Evolutionary conservation across 2,888 invertebrate species (phyloP).

Genomic region (Ophraella communa): DNA sequence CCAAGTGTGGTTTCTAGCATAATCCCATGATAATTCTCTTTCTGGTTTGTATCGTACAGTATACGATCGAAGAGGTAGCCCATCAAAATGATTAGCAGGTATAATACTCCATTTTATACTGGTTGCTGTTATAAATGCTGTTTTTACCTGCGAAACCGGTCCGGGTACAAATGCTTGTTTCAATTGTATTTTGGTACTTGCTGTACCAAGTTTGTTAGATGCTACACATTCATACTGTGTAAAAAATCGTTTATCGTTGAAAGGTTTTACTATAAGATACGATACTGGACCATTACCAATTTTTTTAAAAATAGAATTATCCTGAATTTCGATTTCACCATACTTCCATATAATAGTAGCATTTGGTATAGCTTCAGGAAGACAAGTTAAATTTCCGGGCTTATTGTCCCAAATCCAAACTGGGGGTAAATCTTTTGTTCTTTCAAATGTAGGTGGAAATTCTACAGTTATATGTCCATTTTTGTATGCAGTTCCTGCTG

Average conservation of each 20-base stretch:
- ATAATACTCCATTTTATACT: slow-evolving; percentile 81
- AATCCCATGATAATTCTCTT: slow-evolving; percentile 71
- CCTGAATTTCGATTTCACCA: slow-evolving; percentile 50
- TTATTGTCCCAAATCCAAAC: slow-evolving; percentile 84
- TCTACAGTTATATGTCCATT: slow-evolving; percentile 86
- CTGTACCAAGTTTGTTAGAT: slow-evolving; percentile 80
- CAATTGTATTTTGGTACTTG: slow-evolving; percentile 56
- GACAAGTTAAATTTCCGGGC: slow-evolving; percentile 84
- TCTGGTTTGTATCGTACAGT: slow-evolving; percentile 79
- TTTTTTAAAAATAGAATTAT: slow-evolving; percentile 43
- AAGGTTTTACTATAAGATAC: slow-evolving; percentile 72
- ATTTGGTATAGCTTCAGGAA: slow-evolving; percentile 87
- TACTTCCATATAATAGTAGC: slow-evolving; percentile 88
- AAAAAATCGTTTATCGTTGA: slow-evolving; percentile 69
- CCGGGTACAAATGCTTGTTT: slow-evolving; percentile 64
- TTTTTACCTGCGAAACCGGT: slow-evolving; percentile 69
- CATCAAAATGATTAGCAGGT: slow-evolving; percentile 76
- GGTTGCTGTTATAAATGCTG: slow-evolving; percentile 79
- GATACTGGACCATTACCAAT: slow-evolving; percentile 71
- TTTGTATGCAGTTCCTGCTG: slow-evolving; percentile 73
- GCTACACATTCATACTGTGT: slow-evolving; percentile 84
- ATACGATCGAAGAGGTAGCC: slow-evolving; percentile 77
- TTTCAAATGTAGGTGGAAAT: slow-evolving; percentile 81
- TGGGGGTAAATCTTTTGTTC: slow-evolving; percentile 72
- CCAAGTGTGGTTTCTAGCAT: slow-evolving; percentile 77